phyloP scores from a whole-genome alignment of 2,113 vertebrate genomes.

The Apodemus speciosus region DNA sequence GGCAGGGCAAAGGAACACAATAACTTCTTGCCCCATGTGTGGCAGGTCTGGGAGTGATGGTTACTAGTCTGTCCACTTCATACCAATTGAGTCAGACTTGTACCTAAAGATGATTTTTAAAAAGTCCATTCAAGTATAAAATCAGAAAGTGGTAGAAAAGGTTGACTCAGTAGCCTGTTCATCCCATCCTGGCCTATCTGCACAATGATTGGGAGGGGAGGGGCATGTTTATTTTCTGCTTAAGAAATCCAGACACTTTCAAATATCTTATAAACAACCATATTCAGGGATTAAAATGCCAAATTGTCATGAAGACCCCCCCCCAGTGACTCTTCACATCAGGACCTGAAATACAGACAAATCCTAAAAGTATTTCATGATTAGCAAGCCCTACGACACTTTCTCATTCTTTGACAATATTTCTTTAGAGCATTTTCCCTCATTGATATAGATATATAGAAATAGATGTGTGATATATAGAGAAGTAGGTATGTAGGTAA shows the following conservation, averaged over 20 bases:
- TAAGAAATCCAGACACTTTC: neutral
- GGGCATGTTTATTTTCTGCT: neutral
- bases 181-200: neutral
- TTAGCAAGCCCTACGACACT: neutral
- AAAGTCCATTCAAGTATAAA: neutral
- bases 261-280: neutral
- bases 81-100: neutral
- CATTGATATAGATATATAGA: neutral
- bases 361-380: neutral
- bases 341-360: neutral
- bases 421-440: neutral
- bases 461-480: neutral
- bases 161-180: neutral
- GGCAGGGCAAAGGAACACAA: neutral
- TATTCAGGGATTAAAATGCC: neutral
- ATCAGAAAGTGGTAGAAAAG: neutral
- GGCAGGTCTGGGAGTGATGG: neutral
- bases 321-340: neutral
- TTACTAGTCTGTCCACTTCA: neutral
- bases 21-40: neutral
- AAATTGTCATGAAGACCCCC: neutral
- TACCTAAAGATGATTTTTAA: neutral
- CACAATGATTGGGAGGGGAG: neutral
- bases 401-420: neutral
- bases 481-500: neutral